These are phyloP conservation scores for Corythornis madagascariensis DNA, from an alignment of 2,113 vertebrate genomes.

Conservation along the genomic window DNA sequence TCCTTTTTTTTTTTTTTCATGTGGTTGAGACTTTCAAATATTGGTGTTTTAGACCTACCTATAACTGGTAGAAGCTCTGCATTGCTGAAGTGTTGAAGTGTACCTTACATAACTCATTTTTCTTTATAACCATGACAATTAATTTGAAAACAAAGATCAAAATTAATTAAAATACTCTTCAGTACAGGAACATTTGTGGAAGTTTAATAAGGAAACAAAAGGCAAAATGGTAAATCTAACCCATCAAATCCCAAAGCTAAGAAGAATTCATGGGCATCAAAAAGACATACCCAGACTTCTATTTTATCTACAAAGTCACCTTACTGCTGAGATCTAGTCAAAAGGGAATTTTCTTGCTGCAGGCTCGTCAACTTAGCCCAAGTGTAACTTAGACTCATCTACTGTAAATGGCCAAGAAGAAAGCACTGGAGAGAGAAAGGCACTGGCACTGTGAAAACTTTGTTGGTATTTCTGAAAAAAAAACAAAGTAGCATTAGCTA, in stretches of 20 bases:
- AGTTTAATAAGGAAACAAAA: not conserved
- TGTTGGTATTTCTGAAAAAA: not conserved
- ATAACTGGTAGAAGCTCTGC: not conserved
- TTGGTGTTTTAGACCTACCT: not conserved
- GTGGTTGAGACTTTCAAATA: not conserved
- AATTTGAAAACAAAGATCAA: not conserved
- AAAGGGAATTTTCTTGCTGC: not conserved
- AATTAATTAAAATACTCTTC: not conserved
- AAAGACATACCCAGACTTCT: not conserved
- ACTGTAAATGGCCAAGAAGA: not conserved
- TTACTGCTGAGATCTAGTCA: not conserved
- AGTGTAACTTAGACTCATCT: not conserved
- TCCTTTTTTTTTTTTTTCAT: not conserved
- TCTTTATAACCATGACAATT: not conserved
- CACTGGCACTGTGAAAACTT: not conserved
- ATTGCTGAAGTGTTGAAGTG: not conserved
- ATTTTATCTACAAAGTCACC: not conserved
- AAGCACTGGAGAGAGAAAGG: not conserved
- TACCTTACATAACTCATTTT: not conserved
- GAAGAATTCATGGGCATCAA: not conserved
- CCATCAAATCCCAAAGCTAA: not conserved
- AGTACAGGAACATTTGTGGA: not conserved
- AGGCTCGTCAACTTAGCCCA: not conserved
- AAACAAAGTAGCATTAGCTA: not conserved
- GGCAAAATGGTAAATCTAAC: not conserved